Evolutionary conservation across 2,888 invertebrate genomes (phyloP), one percentile per base, ranked within the genome.

Genomic region (Heliconius ismenius): DNA sequence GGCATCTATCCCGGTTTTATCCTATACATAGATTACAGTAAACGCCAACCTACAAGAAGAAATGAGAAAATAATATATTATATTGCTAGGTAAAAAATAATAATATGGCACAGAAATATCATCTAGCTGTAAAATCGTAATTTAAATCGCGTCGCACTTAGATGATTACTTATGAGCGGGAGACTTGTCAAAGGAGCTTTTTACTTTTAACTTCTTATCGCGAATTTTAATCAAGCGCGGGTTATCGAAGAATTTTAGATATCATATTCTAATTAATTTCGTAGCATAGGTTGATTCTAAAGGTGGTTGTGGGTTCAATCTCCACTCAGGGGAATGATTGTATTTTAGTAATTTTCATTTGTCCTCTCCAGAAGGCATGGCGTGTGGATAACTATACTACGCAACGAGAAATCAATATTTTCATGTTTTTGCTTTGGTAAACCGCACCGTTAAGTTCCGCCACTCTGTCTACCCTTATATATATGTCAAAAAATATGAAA

Each of bases 121-220:
- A n/a, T 67, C 67, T 70, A 54, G n/a, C 2, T 54, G 32, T 32
- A 70, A 70, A 67, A 24, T 24, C 3, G 67, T 43, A 67, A 67
- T 67, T 67, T 67, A 39, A 67, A 67, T 43, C 39, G 24, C 67
- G 24, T 18, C 58, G 24, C 15, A 70, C 58, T 54, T n/a, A 54
- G 24, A 70, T 58, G 36, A 63, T 75, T 64, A 75, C 69, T 63
- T 75, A 63, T 54, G 69, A 75, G 62, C 69, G 75, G n/a, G 70
- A 58, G 32, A n/a, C 63, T 54, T 54, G 70, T 70, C 70, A 75
- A 70, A 75, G 63, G 63, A 75, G 24, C 63, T 70, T 49, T 54
- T 70, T 54, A 63, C 36, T 63, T 75, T 70, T 49, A 70, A 63
- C 69, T 70, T 75, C 15, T 70, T 70, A 70, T 70, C 58, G 32